A percentile compares a stretch with the other conserved stretches of the same genome.
Conservation (phyloP, 2,797 vertebrate genomes). For the Sebastes nivosus region DNA sequence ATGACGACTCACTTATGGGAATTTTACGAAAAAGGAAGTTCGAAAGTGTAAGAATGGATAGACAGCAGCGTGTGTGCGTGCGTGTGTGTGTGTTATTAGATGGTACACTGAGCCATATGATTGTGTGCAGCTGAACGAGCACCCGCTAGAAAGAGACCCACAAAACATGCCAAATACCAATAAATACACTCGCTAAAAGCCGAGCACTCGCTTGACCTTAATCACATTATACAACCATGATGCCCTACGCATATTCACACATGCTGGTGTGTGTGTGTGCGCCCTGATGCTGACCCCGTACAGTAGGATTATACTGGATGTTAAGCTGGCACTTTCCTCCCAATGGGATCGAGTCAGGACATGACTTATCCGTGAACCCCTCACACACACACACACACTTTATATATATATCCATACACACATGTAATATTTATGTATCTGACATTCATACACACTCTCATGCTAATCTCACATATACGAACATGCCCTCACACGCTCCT, state of each 20-base stretch:
- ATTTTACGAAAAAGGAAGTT: not conserved
- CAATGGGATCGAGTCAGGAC: conserved; percentile 32
- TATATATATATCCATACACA: not conserved
- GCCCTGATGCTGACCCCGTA: conserved; percentile 51
- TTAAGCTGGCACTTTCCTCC: conserved; percentile 53
- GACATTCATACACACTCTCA: not conserved
- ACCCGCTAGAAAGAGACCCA: not conserved
- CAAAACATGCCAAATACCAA: conserved; percentile 12
- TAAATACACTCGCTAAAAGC: conserved; percentile 5
- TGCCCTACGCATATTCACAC: conserved; percentile 13
- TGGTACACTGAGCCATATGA: not conserved
- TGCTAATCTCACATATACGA: conserved; percentile 12
- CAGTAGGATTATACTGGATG: conserved; percentile 53
- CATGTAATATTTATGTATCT: conserved; percentile 2
- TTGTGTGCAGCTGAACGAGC: conserved; percentile 9
- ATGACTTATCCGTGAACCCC: conserved; percentile 44
- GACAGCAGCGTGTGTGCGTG: not conserved
- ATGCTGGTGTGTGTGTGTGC: not conserved
- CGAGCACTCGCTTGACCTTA: conserved; percentile 20
- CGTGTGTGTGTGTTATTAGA: conserved; percentile 13
- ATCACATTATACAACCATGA: conserved; percentile 47
- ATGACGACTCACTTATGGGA: not conserved
- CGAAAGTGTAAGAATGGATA: not conserved
- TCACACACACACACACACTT: not conserved
- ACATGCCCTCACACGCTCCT: not conserved